Conservation (phyloP, 2,888 invertebrate genomes). For the Agrotis ipsilon region DNA sequence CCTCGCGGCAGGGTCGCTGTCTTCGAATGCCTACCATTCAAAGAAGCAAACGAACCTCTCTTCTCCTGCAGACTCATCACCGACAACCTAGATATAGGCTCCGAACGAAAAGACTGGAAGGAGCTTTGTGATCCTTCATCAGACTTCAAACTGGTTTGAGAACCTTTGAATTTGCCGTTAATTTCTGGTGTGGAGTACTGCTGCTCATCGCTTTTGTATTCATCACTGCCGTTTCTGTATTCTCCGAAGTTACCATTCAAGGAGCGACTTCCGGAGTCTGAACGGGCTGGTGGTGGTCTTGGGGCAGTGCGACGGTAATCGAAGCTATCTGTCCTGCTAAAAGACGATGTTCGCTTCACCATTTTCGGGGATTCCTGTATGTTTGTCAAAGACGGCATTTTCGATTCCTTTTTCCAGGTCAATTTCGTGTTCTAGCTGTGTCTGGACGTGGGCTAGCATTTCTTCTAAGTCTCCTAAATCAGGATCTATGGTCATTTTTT, state of each 20-base stretch:
- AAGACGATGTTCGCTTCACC: slow-evolving; percentile 78
- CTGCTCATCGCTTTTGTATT: slow-evolving; percentile 72
- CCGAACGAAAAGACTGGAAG: slow-evolving; percentile 84
- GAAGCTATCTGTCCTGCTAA: slow-evolving; percentile 77
- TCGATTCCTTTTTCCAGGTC: slow-evolving; percentile 83
- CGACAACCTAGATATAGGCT: slow-evolving; percentile 81
- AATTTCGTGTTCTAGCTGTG: slow-evolving; percentile 87
- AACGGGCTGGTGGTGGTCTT: slow-evolving; percentile 71
- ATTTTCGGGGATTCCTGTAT: slow-evolving; percentile 85
- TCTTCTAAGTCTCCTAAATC: slow-evolving; percentile 88
- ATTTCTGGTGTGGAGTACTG: slow-evolving; percentile 73
- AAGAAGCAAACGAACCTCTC: slow-evolving; percentile 73
- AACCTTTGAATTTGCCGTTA: slow-evolving; percentile 76
- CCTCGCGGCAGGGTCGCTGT: slow-evolving; percentile 86
- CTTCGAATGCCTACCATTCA: slow-evolving; percentile 78
- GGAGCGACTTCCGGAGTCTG: slow-evolving; percentile 56
- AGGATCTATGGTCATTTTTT: slow-evolving; percentile 83
- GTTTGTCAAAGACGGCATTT: slow-evolving; percentile 81
- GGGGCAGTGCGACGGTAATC: slow-evolving; percentile 74
- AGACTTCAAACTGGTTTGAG: slow-evolving; percentile 80
- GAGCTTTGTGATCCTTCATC: slow-evolving; percentile 83
- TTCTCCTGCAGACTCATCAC: slow-evolving; percentile 83
- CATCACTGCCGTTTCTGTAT: slow-evolving; percentile 71
- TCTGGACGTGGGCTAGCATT: slow-evolving; percentile 88
- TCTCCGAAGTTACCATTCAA: slow-evolving; percentile 58